phyloP scores from a whole-genome alignment of 2,113 vertebrate genomes.

The Eolophus roseicapilla region DNA sequence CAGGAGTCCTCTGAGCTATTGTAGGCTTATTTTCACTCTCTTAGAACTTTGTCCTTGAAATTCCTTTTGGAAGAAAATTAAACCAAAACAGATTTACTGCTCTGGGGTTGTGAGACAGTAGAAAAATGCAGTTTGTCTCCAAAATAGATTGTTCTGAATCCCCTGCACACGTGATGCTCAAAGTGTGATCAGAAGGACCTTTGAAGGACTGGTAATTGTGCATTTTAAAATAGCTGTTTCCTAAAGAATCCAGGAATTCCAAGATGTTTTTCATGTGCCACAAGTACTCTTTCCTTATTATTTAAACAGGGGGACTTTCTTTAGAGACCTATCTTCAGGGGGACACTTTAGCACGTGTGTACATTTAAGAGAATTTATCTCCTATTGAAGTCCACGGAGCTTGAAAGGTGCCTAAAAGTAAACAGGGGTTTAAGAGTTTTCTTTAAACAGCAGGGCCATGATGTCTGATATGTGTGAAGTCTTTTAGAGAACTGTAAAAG shows the following conservation, averaged over 20 bases:
- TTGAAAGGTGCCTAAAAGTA: neutral
- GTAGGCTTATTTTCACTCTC: neutral
- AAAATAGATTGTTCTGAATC: neutral
- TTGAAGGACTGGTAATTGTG: neutral
- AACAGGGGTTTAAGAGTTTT: neutral
- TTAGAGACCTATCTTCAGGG: neutral
- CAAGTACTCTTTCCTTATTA: neutral
- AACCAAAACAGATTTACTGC: neutral
- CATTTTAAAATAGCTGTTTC: neutral
- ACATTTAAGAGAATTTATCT: neutral
- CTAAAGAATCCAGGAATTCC: neutral
- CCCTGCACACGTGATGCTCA: neutral
- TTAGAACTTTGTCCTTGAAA: neutral
- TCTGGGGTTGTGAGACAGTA: neutral
- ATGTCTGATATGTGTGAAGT: neutral
- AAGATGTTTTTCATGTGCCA: neutral
- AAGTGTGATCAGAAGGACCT: neutral
- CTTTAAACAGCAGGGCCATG: neutral
- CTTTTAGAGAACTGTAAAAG: neutral
- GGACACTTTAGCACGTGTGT: accelerated
- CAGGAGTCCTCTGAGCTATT: neutral
- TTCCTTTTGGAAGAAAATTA: neutral
- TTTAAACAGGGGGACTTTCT: neutral
- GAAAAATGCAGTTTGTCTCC: neutral
- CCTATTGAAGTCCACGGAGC: neutral